A percentile compares a stretch with the other conserved stretches of the same genome.
Conservation (phyloP, 2,888 invertebrate genomes). For the Ichneumon xanthorius region DNA sequence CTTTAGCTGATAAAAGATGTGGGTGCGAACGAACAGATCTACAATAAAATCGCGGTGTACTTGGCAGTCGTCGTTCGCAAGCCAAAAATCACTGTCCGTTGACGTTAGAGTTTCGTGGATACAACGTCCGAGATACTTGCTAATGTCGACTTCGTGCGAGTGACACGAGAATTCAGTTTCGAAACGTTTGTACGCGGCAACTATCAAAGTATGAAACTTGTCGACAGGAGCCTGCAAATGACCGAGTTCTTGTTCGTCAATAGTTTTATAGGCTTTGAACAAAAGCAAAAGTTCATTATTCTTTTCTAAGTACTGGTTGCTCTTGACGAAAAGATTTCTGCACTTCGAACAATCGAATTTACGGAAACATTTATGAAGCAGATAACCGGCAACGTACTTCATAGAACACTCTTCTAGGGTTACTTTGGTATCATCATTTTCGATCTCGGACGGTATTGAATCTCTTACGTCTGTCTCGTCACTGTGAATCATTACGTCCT, state of each 20-base stretch:
- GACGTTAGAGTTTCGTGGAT: neutral
- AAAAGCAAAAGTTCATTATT: slow-evolving; percentile 42
- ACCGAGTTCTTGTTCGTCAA: slow-evolving; percentile 39
- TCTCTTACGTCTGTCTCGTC: neutral
- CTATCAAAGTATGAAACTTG: slow-evolving; percentile 50
- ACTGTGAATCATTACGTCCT: neutral
- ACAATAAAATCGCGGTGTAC: slow-evolving; percentile 36
- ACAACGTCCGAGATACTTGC: no score
- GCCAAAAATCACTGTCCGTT: slow-evolving; percentile 24
- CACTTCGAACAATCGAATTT: slow-evolving; percentile 29
- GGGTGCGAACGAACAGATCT: slow-evolving; percentile 33
- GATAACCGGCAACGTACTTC: slow-evolving; percentile 43
- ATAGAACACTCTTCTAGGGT: slow-evolving; percentile 28
- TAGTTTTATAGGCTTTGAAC: slow-evolving; percentile 45
- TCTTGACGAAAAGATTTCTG: slow-evolving; percentile 9
- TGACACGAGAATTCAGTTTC: slow-evolving; percentile 23
- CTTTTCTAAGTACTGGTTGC: slow-evolving; percentile 40
- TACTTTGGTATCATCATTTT: slow-evolving; percentile 4
- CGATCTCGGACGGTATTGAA: slow-evolving; percentile 1
- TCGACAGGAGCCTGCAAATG: slow-evolving; percentile 47
- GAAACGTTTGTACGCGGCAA: no score
- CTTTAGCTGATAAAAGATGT: slow-evolving; percentile 33
- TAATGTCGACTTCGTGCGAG: neutral
- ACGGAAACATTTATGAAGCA: slow-evolving; percentile 7
- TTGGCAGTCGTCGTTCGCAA: slow-evolving; percentile 16